Percentiles rank a stretch among this genome's conserved stretches.
These are phyloP conservation scores for Denticeps clupeoides DNA, from an alignment of 2,797 vertebrate genomes.

Conservation along the genomic window DNA sequence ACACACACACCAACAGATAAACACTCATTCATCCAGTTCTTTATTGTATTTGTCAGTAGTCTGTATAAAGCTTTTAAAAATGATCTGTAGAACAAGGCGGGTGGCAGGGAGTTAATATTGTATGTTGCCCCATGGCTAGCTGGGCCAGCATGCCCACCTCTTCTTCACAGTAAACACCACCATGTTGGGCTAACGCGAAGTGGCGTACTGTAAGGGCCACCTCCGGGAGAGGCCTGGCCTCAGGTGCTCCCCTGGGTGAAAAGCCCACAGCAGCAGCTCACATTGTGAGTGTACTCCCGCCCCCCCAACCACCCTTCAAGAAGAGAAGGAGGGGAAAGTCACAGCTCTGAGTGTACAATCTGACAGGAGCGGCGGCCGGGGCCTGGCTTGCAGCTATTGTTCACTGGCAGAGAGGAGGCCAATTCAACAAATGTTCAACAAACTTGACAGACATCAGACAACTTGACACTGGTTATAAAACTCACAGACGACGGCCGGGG, in stretches of 20 bases:
- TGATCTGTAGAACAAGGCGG: constrained; percentile 21
- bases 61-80: neutral
- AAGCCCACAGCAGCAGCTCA: no score
- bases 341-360: constrained; percentile 36
- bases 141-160: constrained; percentile 32
- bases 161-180: constrained; percentile 27
- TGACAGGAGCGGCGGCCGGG: constrained; percentile 36
- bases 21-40: no score
- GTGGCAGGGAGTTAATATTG: constrained; percentile 49
- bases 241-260: constrained; percentile 33
- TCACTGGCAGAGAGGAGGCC: constrained; percentile 34
- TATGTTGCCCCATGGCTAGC: constrained; percentile 38
- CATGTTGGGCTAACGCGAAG: constrained; percentile 36
- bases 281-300: no score
- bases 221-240: constrained; percentile 24
- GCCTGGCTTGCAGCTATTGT: constrained; percentile 37
- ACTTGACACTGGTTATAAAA: constrained; percentile 20
- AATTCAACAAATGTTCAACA: constrained; percentile 21
- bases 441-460: constrained; percentile 16
- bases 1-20: no score
- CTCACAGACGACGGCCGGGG: neutral
- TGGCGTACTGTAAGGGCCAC: constrained; percentile 32
- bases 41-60: no score
- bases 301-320: no score
- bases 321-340: constrained; percentile 40